These are phyloP conservation scores for Galleria mellonella DNA, from an alignment of 1,140 invertebrate species.

Conservation along the genomic window DNA sequence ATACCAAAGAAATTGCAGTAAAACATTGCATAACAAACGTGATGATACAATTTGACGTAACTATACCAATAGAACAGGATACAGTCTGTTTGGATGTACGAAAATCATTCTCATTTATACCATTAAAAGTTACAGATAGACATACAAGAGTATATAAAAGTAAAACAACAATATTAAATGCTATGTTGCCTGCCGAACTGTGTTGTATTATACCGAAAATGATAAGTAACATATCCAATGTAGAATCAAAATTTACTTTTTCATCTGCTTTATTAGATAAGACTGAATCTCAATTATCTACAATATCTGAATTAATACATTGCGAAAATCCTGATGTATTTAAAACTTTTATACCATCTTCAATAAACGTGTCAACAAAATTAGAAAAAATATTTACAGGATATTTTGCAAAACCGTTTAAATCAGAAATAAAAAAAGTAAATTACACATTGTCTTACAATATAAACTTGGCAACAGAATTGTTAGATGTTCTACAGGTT, in stretches of 20 bases:
- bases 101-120: conserved; percentile 22
- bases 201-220: conserved; percentile 48
- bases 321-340: not conserved
- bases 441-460: no score
- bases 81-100: conserved; percentile 8
- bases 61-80: conserved; percentile 18
- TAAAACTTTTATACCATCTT: not conserved
- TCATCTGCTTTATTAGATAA: conserved; percentile 10
- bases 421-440: no score
- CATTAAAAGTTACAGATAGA: conserved; percentile 22
- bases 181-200: conserved; percentile 46
- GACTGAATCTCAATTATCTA: conserved; percentile 15
- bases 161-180: conserved; percentile 41
- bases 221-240: conserved; percentile 30
- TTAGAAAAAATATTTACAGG: not conserved
- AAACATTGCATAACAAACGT: conserved; percentile 49
- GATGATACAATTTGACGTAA: conserved; percentile 51
- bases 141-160: conserved; percentile 45
- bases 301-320: conserved; percentile 22
- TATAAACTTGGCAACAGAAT: no score
- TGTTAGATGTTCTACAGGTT: no score
- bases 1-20: conserved; percentile 38
- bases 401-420: no score
- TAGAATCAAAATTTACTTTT: not conserved
- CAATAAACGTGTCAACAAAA: not conserved